Evolutionary conservation across 92 coral and sea anemone genomes (phyloP).

Genomic region (Bergia sp.): DNA sequence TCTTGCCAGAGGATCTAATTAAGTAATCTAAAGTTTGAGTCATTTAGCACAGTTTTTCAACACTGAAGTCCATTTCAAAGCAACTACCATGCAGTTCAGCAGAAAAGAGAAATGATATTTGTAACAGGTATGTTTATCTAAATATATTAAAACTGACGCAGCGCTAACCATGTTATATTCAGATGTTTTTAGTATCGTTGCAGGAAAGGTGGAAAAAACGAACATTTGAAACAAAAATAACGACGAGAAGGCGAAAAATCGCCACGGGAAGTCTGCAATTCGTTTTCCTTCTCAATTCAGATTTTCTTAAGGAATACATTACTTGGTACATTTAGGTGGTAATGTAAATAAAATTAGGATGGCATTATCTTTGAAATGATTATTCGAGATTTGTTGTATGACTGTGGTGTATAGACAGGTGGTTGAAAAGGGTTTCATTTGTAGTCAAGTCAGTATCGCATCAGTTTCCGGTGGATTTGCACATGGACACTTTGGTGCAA

Average conservation of each 20-base stretch:
- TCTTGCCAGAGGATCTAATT: background rate
- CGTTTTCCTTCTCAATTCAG: background rate
- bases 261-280: background rate
- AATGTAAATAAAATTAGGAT: background rate
- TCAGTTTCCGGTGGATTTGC: too few relatives aligned
- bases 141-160: background rate
- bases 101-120: background rate
- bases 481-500: too few relatives aligned
- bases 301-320: background rate
- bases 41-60: background rate
- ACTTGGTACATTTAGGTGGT: background rate
- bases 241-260: background rate
- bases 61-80: too few relatives aligned
- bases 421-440: background rate
- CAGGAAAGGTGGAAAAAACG: background rate
- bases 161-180: background rate
- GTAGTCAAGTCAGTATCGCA: too few relatives aligned
- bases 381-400: background rate
- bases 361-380: background rate
- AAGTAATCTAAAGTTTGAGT: background rate
- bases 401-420: constrained; percentile 14
- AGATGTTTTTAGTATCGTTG: background rate
- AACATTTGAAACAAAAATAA: background rate
- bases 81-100: background rate
- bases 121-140: background rate